Evolutionary conservation across 2,113 vertebrate genomes (phyloP).

Genomic region (Melozone crissalis): DNA sequence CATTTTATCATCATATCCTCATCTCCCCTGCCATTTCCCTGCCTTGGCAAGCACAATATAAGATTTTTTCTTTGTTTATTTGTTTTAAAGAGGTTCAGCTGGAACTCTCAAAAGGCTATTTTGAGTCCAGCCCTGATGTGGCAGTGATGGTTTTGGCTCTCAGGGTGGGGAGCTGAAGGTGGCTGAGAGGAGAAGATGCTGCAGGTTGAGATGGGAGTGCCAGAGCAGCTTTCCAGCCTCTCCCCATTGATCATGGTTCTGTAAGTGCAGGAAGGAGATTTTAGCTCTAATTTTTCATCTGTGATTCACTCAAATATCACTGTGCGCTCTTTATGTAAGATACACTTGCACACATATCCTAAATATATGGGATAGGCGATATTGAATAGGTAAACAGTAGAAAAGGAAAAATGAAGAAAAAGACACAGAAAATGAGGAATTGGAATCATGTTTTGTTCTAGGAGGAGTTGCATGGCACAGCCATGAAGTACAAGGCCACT

Average conservation of each 20-base stretch:
- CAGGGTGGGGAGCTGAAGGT: neutral
- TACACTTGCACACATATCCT: no score
- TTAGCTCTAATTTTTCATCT: neutral
- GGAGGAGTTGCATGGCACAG: neutral
- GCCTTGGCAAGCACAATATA: neutral
- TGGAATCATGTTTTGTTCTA: neutral
- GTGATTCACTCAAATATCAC: neutral
- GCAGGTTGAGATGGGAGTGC: neutral
- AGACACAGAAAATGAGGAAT: neutral
- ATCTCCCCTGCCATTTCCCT: no score
- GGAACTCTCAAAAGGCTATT: neutral
- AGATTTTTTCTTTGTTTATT: neutral
- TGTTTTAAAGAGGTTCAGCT: neutral
- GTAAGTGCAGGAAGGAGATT: neutral
- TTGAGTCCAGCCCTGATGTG: neutral
- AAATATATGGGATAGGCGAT: neutral
- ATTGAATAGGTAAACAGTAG: neutral
- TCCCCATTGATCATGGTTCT: neutral
- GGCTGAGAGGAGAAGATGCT: neutral
- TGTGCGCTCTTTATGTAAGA: neutral
- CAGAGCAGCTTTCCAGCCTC: neutral
- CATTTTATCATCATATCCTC: no score
- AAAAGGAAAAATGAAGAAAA: neutral
- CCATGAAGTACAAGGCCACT: neutral
- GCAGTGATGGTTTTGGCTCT: neutral